Evolutionary conservation across 2,113 vertebrate species (phyloP).

Genomic region (Thinocorus orbignyianus): DNA sequence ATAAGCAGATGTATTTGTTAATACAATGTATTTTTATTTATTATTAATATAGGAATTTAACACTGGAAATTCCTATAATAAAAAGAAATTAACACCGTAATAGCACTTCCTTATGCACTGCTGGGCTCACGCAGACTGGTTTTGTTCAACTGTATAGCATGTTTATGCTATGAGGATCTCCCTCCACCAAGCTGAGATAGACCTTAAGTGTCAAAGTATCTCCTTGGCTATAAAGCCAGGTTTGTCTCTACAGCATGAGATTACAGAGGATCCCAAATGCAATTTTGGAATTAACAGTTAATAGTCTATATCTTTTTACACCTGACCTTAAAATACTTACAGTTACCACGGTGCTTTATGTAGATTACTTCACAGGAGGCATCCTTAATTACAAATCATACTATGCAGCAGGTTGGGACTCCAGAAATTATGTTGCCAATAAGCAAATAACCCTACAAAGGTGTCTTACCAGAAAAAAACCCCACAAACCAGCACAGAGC

Average conservation of each 20-base stretch:
- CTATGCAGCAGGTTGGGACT: background rate
- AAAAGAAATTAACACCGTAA: background rate
- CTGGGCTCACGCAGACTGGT: background rate
- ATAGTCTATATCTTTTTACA: background rate
- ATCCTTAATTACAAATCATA: slow-evolving; percentile 7
- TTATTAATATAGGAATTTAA: background rate
- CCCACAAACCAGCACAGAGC: background rate
- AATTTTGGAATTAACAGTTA: background rate
- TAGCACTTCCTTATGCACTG: background rate
- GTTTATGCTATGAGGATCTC: background rate
- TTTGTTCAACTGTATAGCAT: background rate
- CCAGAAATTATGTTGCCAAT: background rate
- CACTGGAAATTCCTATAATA: background rate
- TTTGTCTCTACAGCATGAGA: background rate
- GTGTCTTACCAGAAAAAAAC: background rate
- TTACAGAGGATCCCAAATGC: background rate
- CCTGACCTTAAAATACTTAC: slow-evolving; percentile 3
- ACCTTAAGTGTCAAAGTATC: background rate
- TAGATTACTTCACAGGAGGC: background rate
- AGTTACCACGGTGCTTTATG: background rate
- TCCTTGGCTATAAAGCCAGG: background rate
- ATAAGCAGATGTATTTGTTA: background rate
- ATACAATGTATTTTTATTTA: background rate
- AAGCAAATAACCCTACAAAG: background rate
- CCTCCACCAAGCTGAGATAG: background rate